Percentiles rank a stretch among this genome's conserved stretches.
Conservation (phyloP, 2,113 vertebrate genomes). For the Chionomys nivalis region DNA sequence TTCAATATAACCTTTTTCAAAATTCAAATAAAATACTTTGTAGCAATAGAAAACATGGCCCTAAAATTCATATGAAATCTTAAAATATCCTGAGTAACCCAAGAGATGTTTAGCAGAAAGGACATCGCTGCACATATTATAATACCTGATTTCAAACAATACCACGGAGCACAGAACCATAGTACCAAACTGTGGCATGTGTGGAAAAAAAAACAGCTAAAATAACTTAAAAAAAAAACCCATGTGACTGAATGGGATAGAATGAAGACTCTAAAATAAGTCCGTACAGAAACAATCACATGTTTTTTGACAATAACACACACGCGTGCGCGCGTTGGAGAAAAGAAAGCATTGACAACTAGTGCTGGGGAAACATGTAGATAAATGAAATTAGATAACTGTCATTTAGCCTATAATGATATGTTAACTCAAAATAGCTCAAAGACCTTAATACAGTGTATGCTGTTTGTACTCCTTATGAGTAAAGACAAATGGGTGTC, state of each 20-base stretch:
- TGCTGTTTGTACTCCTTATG: not conserved
- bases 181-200: not conserved
- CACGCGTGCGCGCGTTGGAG: too few relatives aligned
- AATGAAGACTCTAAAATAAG: not conserved
- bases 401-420: not conserved
- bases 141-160: not conserved
- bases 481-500: not conserved
- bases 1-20: not conserved
- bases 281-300: not conserved
- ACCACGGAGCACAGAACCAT: not conserved
- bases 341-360: not conserved
- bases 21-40: not conserved
- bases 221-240: not conserved
- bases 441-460: not conserved
- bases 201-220: not conserved
- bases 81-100: not conserved
- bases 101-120: not conserved
- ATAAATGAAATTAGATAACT: not conserved
- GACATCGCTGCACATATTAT: not conserved
- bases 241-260: not conserved
- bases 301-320: not conserved
- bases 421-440: not conserved
- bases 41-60: not conserved
- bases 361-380: not conserved
- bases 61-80: not conserved